phyloP scores from a whole-genome alignment of 2,888 invertebrate genomes.

The Vandiemenella viatica region DNA sequence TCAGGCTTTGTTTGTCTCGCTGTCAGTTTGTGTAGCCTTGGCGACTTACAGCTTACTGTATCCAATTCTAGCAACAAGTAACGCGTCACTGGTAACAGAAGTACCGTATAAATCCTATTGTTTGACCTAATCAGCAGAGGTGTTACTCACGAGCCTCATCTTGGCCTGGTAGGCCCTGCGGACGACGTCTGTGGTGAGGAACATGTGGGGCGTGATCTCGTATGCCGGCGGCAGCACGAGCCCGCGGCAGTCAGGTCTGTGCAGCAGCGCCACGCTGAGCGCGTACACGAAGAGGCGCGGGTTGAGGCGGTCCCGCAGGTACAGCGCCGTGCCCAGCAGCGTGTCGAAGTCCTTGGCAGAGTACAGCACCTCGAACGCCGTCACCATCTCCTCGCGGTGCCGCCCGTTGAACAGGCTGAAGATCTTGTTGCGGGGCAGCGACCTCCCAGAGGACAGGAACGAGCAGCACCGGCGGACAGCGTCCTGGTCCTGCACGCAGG shows the following conservation, averaged over 20 bases:
- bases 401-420: slow-evolving; percentile 19
- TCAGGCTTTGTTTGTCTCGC: no score
- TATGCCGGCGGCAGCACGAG: slow-evolving; percentile 22
- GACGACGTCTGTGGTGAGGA: slow-evolving; percentile 21
- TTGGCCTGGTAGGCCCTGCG: slow-evolving; percentile 18
- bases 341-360: slow-evolving; percentile 17
- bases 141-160: background rate
- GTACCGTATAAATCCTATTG: no score
- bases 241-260: slow-evolving; percentile 17
- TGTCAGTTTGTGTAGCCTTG: no score
- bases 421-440: slow-evolving; percentile 13
- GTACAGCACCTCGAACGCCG: background rate
- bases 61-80: no score
- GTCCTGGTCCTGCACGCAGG: slow-evolving; percentile 10
- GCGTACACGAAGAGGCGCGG: slow-evolving; percentile 23
- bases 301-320: slow-evolving; percentile 19
- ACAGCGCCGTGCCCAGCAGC: slow-evolving; percentile 17
- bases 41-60: no score
- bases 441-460: slow-evolving; percentile 12
- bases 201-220: slow-evolving; percentile 22
- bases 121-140: no score
- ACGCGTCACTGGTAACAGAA: no score
- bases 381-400: slow-evolving; percentile 5
- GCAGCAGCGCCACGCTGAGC: slow-evolving; percentile 20
- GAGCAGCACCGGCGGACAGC: slow-evolving; percentile 12